phyloP scores from a whole-genome alignment of 2,888 invertebrate genomes.

The Drosophila mulleri region DNA sequence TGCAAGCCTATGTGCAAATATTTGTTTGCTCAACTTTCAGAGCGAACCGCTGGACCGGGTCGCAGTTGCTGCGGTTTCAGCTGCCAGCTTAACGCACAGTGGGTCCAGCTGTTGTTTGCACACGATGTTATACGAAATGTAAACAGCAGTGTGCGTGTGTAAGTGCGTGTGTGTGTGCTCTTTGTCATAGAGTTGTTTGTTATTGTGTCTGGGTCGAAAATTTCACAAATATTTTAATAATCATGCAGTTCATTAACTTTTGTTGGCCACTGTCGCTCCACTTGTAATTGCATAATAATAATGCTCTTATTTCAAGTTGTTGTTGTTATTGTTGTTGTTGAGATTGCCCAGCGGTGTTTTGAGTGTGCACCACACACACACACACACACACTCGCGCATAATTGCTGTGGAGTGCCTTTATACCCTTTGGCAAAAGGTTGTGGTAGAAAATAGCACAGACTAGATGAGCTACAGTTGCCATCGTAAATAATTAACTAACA shows the following conservation, averaged over 20 bases:
- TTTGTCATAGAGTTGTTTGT: constrained; percentile 12
- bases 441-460: no score
- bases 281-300: constrained; percentile 77
- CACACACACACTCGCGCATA: constrained; percentile 4
- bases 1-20: constrained; percentile 56
- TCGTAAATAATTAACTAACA: no score
- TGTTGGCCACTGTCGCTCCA: constrained; percentile 53
- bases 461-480: no score
- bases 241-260: constrained; percentile 71
- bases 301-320: constrained; percentile 37
- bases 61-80: constrained; percentile 21
- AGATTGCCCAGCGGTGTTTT: constrained; percentile 40
- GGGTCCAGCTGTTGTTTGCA: constrained; percentile 63
- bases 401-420: constrained; percentile 8
- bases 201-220: constrained; percentile 16
- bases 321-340: constrained; percentile 20
- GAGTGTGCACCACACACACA: background rate
- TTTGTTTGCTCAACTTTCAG: constrained; percentile 55
- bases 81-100: constrained; percentile 41
- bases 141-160: constrained; percentile 38
- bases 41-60: constrained; percentile 5
- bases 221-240: constrained; percentile 71
- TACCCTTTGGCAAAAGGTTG: background rate
- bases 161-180: background rate
- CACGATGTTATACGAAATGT: constrained; percentile 72